Evolutionary conservation across 2,797 vertebrate species (phyloP).

Genomic region (Sebastiscus tertius): DNA sequence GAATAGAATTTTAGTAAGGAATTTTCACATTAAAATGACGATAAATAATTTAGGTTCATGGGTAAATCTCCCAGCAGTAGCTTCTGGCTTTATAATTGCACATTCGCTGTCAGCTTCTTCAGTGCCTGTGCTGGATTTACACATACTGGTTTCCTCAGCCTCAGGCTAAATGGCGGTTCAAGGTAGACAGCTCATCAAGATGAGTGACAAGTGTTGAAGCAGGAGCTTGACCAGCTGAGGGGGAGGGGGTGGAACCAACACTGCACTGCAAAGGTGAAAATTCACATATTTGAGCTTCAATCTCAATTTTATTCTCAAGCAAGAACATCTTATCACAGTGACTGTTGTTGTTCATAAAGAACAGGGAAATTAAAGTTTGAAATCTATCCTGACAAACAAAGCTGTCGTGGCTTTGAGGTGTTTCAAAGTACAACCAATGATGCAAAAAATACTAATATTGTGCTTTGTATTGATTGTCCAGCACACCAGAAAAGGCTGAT

Average conservation of each 20-base stretch:
- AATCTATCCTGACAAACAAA: neutral
- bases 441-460: neutral
- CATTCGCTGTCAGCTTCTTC: neutral
- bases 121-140: conserved; percentile 14
- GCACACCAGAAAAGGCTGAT: neutral
- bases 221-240: conserved; percentile 22
- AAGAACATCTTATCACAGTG: neutral
- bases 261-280: conserved; percentile 8
- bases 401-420: neutral
- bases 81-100: conserved; percentile 28
- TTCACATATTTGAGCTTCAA: conserved; percentile 7
- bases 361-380: neutral
- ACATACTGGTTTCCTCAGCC: conserved; percentile 16
- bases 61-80: neutral
- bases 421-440: neutral
- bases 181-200: conserved; percentile 39
- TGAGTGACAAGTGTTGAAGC: conserved; percentile 42
- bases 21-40: neutral
- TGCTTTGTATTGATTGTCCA: neutral
- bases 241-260: neutral
- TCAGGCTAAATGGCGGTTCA: conserved; percentile 32
- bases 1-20: neutral
- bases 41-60: neutral
- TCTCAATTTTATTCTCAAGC: conserved; percentile 3
- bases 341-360: neutral